phyloP scores from a whole-genome alignment of 2,113 vertebrate genomes.

The Alosa alosa region DNA sequence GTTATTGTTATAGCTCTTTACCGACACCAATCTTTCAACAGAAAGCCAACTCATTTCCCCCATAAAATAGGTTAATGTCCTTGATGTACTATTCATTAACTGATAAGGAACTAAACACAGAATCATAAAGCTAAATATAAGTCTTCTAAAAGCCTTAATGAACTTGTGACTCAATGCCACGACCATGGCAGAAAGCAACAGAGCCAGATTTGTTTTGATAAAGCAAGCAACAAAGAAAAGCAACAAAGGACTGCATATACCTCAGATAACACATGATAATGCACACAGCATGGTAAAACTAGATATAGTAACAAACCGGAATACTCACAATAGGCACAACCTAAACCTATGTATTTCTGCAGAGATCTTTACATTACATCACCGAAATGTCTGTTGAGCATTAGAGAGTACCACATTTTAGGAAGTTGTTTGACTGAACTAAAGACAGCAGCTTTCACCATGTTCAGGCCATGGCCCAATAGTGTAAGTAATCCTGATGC shows the following conservation, averaged over 20 bases:
- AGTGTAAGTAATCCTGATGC: background rate
- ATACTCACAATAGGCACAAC: background rate
- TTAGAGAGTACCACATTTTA: no score
- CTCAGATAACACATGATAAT: background rate
- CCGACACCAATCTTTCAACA: background rate
- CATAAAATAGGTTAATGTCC: background rate
- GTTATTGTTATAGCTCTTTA: background rate
- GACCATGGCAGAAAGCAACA: background rate
- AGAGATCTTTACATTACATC: background rate
- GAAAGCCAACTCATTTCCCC: background rate
- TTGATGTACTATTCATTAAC: background rate
- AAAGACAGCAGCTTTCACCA: no score
- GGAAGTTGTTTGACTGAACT: no score
- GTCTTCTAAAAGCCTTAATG: background rate
- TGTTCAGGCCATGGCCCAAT: background rate
- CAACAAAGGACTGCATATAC: background rate
- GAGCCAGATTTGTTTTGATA: background rate
- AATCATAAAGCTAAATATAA: background rate
- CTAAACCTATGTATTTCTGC: no score
- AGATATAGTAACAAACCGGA: background rate
- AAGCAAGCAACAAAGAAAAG: no score
- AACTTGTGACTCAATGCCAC: background rate
- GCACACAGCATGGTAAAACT: background rate
- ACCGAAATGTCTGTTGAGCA: background rate
- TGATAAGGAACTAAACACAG: background rate